phyloP scores from a whole-genome alignment of 2,888 invertebrate species.

The Cephus pygmeus region DNA sequence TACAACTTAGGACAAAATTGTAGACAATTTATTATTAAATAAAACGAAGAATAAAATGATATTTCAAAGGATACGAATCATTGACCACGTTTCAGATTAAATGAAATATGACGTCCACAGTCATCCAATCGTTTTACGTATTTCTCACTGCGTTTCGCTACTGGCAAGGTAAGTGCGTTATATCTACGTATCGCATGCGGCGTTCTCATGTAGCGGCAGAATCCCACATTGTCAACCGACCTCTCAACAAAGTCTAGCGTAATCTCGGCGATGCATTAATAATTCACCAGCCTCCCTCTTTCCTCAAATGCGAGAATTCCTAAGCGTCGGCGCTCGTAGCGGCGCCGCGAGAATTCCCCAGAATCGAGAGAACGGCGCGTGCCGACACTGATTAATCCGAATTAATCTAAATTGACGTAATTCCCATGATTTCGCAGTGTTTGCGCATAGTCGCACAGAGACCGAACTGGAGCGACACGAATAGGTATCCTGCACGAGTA shows the following conservation, averaged over 20 bases:
- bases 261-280: background rate
- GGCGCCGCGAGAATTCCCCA: background rate
- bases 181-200: background rate
- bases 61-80: constrained; percentile 37
- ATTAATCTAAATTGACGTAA: constrained; percentile 32
- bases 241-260: background rate
- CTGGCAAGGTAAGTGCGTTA: background rate
- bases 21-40: constrained; percentile 66
- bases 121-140: background rate
- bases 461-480: constrained; percentile 31
- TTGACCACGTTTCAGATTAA: background rate
- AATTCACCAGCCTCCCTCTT: background rate
- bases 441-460: constrained; percentile 7
- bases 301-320: background rate
- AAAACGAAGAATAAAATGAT: constrained; percentile 62
- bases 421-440: constrained; percentile 40
- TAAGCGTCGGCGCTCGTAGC: background rate
- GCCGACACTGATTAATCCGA: constrained; percentile 37
- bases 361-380: background rate
- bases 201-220: background rate
- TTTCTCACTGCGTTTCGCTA: background rate
- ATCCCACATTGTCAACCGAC: background rate
- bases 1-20: constrained; percentile 64
- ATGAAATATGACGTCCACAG: background rate
- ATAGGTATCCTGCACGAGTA: background rate